Evolutionary conservation across 2,797 vertebrate species (phyloP), one percentile per base, ranked within the genome.

Genomic region (Pantherophis vulpinus): DNA sequence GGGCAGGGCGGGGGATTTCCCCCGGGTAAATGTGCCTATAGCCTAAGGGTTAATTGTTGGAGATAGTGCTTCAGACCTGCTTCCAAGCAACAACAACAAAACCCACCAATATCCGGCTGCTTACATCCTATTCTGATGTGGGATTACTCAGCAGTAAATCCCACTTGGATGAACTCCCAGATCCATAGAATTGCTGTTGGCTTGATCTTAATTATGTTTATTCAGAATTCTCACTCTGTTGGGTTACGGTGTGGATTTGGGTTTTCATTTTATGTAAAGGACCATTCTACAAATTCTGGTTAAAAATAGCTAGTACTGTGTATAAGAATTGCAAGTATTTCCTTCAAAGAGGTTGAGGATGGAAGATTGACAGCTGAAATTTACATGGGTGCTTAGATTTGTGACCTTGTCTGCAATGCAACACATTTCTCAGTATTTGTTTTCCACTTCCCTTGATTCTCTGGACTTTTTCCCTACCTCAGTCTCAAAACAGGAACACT

Each of bases 371-470:
- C 59, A 60, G 61, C 92, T 86, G 63, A 88, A 14, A 90, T 20
- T 29, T 59, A 51, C 25, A 47, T 61, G 91, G 61, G 55, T 55
- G 14, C 20, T 63, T n/a, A 23, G 27, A 29, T 63, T 47, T 89
- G 37, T 91, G 90, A 70, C 86, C 58, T 92, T 59, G 51, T 56
- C 29, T 89, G 59, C 10, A 47, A 14, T 86, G 86, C 51, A 47
- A 6, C 32, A 54, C 51, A 29, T 25, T 88, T 63, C 6, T 9
- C 13, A 66, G 37, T 92, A 74, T 89, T 89, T 90, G 66, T 47
- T 91, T 88, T 88, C 47, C 25, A 91, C 23, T 91, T 91, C 86
- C 93, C 56, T 55, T 61, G 42, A 88, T 90, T 90, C 56, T 88
- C 66, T 90, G 86, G 66, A 61, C 37, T 51, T 90, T 70, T 86